Conservation (phyloP, 2,888 invertebrate species). For the Venusia cambrica region DNA sequence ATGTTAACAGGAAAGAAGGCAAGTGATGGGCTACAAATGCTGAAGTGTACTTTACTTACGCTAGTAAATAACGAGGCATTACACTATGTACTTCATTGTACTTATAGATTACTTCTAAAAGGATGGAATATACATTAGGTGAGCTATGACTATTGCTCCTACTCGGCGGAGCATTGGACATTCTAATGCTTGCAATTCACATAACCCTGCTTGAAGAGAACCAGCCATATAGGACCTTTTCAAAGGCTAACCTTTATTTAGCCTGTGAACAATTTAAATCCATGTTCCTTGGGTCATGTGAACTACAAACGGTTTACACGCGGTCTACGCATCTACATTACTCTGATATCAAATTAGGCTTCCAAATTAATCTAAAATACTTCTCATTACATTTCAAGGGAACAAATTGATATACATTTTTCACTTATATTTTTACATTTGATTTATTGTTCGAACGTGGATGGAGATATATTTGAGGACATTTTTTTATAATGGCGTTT, state of each 20-base stretch:
- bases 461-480: constrained; percentile 76
- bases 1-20: constrained; percentile 58
- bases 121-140: constrained; percentile 81
- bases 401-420: constrained; percentile 27
- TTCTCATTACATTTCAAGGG: constrained; percentile 22
- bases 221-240: too few relatives aligned
- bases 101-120: constrained; percentile 68
- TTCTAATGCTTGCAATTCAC: constrained; percentile 23
- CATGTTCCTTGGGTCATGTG: too few relatives aligned
- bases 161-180: constrained; percentile 50
- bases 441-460: constrained; percentile 75
- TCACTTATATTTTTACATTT: constrained; percentile 24
- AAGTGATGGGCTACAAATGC: constrained; percentile 61
- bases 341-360: constrained; percentile 48
- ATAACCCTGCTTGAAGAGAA: neutral
- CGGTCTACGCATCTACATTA: constrained; percentile 57
- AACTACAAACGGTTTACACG: constrained; percentile 43
- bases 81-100: constrained; percentile 74
- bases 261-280: too few relatives aligned
- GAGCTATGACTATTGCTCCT: constrained; percentile 63
- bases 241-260: too few relatives aligned
- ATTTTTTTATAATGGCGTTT: constrained; percentile 49
- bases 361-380: constrained; percentile 40
- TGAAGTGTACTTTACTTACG: constrained; percentile 64
- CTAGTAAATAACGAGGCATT: constrained; percentile 67